A percentile compares a stretch with the other conserved stretches of the same genome.
Evolutionary conservation across 1,140 invertebrate genomes (phyloP).

Genomic region (Sitophilus oryzae): DNA sequence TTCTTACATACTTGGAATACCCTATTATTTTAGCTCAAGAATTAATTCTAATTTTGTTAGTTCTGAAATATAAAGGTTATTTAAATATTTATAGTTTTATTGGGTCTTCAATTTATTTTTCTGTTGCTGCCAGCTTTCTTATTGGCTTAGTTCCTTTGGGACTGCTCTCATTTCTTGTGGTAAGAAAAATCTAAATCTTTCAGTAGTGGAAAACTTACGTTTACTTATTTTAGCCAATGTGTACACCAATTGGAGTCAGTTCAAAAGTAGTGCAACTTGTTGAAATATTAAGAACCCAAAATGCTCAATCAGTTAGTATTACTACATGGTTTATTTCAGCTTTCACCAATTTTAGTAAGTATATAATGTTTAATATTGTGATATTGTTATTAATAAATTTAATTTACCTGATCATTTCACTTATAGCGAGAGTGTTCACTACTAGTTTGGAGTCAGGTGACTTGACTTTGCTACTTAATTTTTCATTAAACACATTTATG

Average conservation of each 20-base stretch:
- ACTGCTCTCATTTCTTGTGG: conserved; percentile 54
- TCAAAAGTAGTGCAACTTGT: conserved; percentile 62
- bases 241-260: conserved; percentile 62
- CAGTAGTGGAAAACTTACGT: neutral
- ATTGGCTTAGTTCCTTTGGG: conserved; percentile 50
- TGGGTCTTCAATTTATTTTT: conserved; percentile 47
- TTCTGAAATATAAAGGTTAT: conserved; percentile 54
- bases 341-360: conserved; percentile 62
- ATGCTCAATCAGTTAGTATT: conserved; percentile 59
- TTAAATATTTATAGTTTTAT: conserved; percentile 44
- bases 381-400: conserved; percentile 5
- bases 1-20: conserved; percentile 67
- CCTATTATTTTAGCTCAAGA: conserved; percentile 64
- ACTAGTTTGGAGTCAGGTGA: conserved; percentile 62
- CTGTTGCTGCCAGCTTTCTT: conserved; percentile 46
- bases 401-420: conserved; percentile 19
- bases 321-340: conserved; percentile 65
- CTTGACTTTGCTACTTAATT: conserved; percentile 56
- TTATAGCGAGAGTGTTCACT: conserved; percentile 60
- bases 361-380: conserved; percentile 1
- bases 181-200: conserved; percentile 46
- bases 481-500: conserved; percentile 55
- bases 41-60: conserved; percentile 58
- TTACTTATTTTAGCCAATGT: conserved; percentile 54
- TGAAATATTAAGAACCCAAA: conserved; percentile 54